Evolutionary conservation across 1,140 invertebrate genomes (phyloP).

Genomic region (Pseudomyrmex dendroicus): DNA sequence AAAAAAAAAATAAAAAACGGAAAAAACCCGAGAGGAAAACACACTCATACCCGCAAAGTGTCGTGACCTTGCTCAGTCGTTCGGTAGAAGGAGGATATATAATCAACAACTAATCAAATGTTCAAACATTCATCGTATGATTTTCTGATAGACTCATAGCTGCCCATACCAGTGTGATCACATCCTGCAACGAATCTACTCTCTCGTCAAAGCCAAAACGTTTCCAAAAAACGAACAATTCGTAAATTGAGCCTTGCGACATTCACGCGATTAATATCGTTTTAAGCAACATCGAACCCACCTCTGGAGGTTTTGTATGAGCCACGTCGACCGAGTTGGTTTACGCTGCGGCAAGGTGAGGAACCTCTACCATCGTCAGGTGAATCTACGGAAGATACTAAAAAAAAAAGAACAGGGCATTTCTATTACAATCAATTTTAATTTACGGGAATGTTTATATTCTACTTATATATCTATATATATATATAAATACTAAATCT

Average conservation of each 20-base stretch:
- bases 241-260: slow-evolving; percentile 29
- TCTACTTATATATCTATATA: slow-evolving; percentile 42
- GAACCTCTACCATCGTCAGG: slow-evolving; percentile 92
- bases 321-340: slow-evolving; percentile 90
- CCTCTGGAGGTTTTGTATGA: slow-evolving; percentile 95
- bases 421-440: slow-evolving; percentile 79
- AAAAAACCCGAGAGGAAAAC: slow-evolving; percentile 58
- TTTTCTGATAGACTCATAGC: slow-evolving; percentile 58
- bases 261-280: slow-evolving; percentile 25
- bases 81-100: slow-evolving; percentile 39
- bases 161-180: slow-evolving; percentile 76
- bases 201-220: slow-evolving; percentile 75
- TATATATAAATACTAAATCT: slow-evolving; percentile 27
- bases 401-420: slow-evolving; percentile 76
- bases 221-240: slow-evolving; percentile 68
- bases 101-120: slow-evolving; percentile 72
- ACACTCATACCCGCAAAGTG: slow-evolving; percentile 68
- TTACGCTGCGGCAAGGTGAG: slow-evolving; percentile 89
- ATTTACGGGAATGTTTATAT: slow-evolving; percentile 41
- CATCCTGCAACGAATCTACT: slow-evolving; percentile 75
- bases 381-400: slow-evolving; percentile 89
- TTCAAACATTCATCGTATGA: slow-evolving; percentile 68
- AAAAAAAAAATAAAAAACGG: slow-evolving; percentile 55
- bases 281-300: slow-evolving; percentile 83
- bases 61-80: slow-evolving; percentile 61